Conservation (phyloP, 2,888 invertebrate species). For the Apamea crenata region DNA sequence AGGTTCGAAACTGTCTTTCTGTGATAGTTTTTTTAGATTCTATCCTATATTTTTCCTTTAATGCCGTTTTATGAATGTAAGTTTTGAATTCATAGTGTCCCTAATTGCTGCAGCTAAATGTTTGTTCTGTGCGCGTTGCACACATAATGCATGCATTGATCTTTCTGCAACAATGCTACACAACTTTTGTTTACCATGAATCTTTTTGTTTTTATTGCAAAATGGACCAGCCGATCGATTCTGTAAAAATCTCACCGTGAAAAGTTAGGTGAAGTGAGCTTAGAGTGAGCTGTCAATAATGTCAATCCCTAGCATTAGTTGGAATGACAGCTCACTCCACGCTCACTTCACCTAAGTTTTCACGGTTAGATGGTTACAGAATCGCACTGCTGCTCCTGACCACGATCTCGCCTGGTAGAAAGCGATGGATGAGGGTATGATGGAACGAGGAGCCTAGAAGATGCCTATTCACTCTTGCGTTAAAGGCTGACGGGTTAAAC, state of each 20-base stretch:
- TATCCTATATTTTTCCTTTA: background rate
- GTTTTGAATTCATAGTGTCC: no score
- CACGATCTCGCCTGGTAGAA: background rate
- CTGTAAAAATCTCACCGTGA: no score
- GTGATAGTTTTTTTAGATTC: conserved; percentile 12
- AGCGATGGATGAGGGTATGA: background rate
- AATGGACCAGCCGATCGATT: no score
- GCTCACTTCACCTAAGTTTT: no score
- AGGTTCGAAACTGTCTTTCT: conserved; percentile 2
- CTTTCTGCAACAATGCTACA: background rate
- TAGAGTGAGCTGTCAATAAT: no score
- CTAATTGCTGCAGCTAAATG: background rate
- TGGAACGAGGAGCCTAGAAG: background rate
- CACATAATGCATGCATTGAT: background rate
- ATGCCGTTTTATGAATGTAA: background rate
- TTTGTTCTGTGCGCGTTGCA: background rate
- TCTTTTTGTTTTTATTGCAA: no score
- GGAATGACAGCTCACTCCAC: no score
- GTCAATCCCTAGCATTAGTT: no score
- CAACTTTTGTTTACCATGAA: background rate
- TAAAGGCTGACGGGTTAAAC: background rate
- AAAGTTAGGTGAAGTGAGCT: no score
- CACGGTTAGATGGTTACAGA: no score
- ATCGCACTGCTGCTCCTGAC: no score
- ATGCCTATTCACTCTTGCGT: background rate